Percentiles rank a stretch among this genome's conserved stretches.
Evolutionary conservation across 2,113 vertebrate genomes (phyloP).

Genomic region (Ceuthmochares aereus): DNA sequence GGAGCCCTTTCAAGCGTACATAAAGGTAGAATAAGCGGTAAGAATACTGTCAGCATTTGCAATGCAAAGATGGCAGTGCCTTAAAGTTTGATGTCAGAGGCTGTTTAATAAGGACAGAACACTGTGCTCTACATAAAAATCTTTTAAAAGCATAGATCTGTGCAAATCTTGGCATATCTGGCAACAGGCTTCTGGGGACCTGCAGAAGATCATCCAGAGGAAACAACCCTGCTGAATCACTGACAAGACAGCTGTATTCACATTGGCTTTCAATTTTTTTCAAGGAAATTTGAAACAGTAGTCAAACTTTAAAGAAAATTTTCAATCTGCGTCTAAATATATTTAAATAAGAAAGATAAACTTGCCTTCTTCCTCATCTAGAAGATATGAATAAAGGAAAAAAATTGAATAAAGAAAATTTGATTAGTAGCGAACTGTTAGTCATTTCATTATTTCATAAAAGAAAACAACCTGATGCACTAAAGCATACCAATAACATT

Average conservation of each 20-base stretch:
- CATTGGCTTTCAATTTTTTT: background rate
- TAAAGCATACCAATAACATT: background rate
- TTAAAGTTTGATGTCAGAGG: background rate
- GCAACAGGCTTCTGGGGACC: background rate
- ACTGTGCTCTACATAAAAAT: background rate
- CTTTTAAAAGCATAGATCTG: background rate
- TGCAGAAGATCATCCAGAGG: background rate
- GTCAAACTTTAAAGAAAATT: constrained; percentile 2
- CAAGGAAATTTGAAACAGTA: background rate
- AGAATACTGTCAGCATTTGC: background rate
- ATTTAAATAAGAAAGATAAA: constrained; percentile 73
- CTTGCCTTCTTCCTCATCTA: constrained; percentile 96
- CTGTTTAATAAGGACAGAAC: background rate
- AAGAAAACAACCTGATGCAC: constrained; percentile 21
- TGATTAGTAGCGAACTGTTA: constrained; percentile 73
- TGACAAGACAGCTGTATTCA: background rate
- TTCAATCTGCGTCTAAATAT: constrained; percentile 13
- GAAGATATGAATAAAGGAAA: constrained; percentile 76
- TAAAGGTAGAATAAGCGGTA: background rate
- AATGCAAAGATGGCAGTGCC: background rate
- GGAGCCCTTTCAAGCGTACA: background rate
- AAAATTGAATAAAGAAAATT: constrained; percentile 75
- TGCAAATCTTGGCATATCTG: background rate
- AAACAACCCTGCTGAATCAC: background rate
- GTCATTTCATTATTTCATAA: constrained; percentile 54